Conservation (phyloP, 35 echinoderm and acorn worm genomes). For the Antedon bifida region DNA sequence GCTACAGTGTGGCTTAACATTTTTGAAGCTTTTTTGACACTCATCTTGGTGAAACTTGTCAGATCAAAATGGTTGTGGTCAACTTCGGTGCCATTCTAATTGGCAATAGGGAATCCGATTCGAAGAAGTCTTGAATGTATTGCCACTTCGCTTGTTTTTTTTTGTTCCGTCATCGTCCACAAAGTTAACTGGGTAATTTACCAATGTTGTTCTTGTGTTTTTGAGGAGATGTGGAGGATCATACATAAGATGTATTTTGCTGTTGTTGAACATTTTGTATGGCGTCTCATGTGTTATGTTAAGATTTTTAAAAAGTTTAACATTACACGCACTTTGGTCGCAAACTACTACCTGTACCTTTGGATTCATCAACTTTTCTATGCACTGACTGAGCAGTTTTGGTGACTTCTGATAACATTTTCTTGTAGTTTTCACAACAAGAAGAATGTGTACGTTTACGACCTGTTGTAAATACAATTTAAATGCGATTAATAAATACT, state of each 20-base stretch:
- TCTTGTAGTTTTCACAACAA: too few relatives aligned
- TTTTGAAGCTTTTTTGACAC: background rate
- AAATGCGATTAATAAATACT: too few relatives aligned
- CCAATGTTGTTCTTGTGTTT: background rate
- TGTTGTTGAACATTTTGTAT: background rate
- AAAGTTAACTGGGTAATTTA: background rate
- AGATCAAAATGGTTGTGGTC: slow-evolving; percentile 13
- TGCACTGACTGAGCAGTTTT: too few relatives aligned
- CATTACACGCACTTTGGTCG: slow-evolving; percentile 19
- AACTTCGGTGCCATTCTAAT: slow-evolving; percentile 26
- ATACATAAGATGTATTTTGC: slow-evolving; percentile 22
- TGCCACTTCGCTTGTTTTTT: slow-evolving; percentile 8
- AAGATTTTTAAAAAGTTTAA: slow-evolving; percentile 6
- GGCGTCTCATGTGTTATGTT: background rate
- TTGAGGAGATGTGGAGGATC: slow-evolving; percentile 17
- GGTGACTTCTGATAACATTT: too few relatives aligned
- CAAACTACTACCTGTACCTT: slow-evolving; percentile 19
- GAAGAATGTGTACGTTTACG: too few relatives aligned
- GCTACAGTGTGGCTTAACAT: slow-evolving; percentile 7
- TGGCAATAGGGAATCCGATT: slow-evolving; percentile 6
- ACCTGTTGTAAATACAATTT: too few relatives aligned
- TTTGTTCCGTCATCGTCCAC: background rate
- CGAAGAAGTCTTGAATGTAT: slow-evolving; percentile 16
- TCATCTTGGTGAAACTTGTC: slow-evolving; percentile 2
- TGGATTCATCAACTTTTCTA: slow-evolving; percentile 5